Percentiles rank a stretch among this genome's conserved stretches.
Conservation (phyloP, 2,888 invertebrate species). For the Vannuccia rotundouncinata region DNA sequence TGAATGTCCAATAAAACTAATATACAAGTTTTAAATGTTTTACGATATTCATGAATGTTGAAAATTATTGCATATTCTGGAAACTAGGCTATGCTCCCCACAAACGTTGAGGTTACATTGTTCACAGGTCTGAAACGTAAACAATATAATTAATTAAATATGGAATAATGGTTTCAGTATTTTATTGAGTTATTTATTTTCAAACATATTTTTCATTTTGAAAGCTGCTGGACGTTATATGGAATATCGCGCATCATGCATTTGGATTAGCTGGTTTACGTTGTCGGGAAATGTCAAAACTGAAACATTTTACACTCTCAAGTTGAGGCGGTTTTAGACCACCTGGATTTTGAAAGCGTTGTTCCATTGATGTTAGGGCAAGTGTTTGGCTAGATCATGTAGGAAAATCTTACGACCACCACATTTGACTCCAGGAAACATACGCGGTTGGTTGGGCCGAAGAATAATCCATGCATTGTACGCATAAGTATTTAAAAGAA, state of each 20-base stretch:
- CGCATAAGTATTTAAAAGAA: not conserved
- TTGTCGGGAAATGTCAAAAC: not conserved
- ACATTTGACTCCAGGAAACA: not conserved
- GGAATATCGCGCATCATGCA: not conserved
- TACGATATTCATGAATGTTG: not conserved
- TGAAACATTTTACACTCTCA: not conserved
- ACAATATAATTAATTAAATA: too few relatives aligned
- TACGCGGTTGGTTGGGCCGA: constrained; percentile 8
- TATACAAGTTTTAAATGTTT: not conserved
- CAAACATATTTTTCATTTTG: not conserved
- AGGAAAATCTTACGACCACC: constrained; percentile 23
- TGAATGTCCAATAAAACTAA: not conserved
- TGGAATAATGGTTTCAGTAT: not conserved
- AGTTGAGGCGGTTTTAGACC: constrained; percentile 5
- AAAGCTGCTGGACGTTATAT: not conserved
- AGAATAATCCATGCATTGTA: constrained; percentile 4
- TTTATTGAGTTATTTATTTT: not conserved
- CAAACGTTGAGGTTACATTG: not conserved
- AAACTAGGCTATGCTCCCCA: not conserved
- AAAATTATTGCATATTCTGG: not conserved
- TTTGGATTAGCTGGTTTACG: too few relatives aligned
- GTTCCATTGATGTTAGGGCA: not conserved
- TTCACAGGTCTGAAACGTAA: not conserved
- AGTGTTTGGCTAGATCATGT: constrained; percentile 15
- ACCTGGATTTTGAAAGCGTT: constrained; percentile 17